Evolutionary conservation across 2,797 vertebrate species (phyloP).

Genomic region (Pantherophis vulpinus): DNA sequence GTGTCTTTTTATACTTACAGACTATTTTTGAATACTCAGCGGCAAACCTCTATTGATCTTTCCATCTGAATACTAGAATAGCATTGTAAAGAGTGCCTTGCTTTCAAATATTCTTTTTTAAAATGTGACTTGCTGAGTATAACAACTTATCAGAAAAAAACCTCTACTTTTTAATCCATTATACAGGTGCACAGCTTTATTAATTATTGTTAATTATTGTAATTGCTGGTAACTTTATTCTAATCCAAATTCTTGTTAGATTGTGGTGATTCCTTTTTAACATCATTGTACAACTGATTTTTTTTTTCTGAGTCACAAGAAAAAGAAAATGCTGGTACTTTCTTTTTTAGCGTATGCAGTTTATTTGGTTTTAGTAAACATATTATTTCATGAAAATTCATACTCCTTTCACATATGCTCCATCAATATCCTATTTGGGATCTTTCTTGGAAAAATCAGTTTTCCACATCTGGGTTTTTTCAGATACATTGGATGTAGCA

Average conservation of each 20-base stretch:
- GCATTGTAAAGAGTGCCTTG: conserved; percentile 6
- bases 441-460: neutral
- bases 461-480: neutral
- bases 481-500: neutral
- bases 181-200: neutral
- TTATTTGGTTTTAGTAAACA: neutral
- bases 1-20: conserved; percentile 14
- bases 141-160: neutral
- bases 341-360: neutral
- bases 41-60: neutral
- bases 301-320: neutral
- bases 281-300: neutral
- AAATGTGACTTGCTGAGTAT: neutral
- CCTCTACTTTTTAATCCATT: neutral
- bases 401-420: neutral
- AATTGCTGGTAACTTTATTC: conserved; percentile 20
- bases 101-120: neutral
- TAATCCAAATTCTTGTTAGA: neutral
- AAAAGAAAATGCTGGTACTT: neutral
- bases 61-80: neutral
- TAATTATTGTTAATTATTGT: conserved; percentile 16
- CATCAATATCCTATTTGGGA: neutral
- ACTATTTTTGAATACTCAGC: conserved; percentile 32
- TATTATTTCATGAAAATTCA: neutral
- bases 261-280: conserved; percentile 2